Base-by-base conservation (phyloP, 2,797 vertebrate species). In the Tapera naevia region DNA sequence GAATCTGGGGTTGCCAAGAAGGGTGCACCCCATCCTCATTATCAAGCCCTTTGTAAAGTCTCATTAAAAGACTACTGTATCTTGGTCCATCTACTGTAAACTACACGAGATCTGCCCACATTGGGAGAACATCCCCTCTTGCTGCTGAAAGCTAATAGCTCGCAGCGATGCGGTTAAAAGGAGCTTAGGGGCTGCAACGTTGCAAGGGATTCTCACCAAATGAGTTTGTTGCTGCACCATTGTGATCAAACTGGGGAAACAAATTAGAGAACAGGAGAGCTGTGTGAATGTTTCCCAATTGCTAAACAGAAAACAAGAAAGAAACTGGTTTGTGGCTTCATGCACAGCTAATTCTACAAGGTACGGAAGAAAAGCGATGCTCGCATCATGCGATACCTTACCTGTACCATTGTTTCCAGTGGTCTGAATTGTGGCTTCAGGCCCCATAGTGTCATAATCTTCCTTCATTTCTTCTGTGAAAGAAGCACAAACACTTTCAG, bases 391-490 rank as follows among this genome's bases (percentile, higher is more conserved):
- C 78, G 27, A 7, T 7, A 4, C 48, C 98, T 99, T 98, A 99
- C 99, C 99, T 99, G 99, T 99, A 98, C 99, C 99, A 84, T 98
- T 98, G 97, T 99, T 99, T 97, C 98, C 98, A 81, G 99, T 94
- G 70, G 98, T 98, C 98, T 99, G 98, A 97, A 99, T 97, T 91
- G 98, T 88, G 97, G 98, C 97, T 95, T 99, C 99, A 50, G 99
- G 98, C 97, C 99, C 99, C 98, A 99, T 97, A 97, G 98, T 98
- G 98, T 99, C 99, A 95, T 99, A 99, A 91, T 99, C 99, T 97
- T 99, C 99, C 97, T 99, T 99, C 97, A 99, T 99, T 98, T 99
- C 99, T 98, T 99, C 99, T 99, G 98, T 80, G 95, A 94, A 95
- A 88, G 21, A 95, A 96, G 82, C 69, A 96, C 51, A 96, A 84